These are phyloP conservation scores for Drosophila subpulchrella DNA, from an alignment of 1,140 invertebrate species.

Conservation along the genomic window DNA sequence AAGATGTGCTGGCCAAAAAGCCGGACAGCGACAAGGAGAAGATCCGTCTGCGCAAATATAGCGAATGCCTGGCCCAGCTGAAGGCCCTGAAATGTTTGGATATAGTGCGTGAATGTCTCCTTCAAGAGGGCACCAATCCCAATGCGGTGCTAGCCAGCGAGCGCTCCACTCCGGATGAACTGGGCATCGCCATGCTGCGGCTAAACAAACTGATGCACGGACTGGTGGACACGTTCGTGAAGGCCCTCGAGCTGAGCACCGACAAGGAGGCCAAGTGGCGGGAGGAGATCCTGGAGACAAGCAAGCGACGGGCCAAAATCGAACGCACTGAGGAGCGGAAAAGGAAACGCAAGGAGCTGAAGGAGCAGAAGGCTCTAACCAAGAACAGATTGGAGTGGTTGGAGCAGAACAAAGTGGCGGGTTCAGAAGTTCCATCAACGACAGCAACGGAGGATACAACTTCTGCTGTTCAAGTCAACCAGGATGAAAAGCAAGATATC, in stretches of 20 bases:
- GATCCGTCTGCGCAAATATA: slow-evolving; percentile 53
- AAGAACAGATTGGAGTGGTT: slow-evolving; percentile 73
- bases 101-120: slow-evolving; percentile 52
- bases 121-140: slow-evolving; percentile 57
- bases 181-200: slow-evolving; percentile 67
- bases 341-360: slow-evolving; percentile 58
- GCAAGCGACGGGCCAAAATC: slow-evolving; percentile 64
- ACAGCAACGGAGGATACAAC: background rate
- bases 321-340: slow-evolving; percentile 61
- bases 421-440: background rate
- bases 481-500: background rate
- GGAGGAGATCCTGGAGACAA: slow-evolving; percentile 64
- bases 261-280: slow-evolving; percentile 61
- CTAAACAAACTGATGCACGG: slow-evolving; percentile 69
- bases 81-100: slow-evolving; percentile 58
- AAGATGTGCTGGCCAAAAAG: slow-evolving; percentile 55
- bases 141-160: slow-evolving; percentile 68
- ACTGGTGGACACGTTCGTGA: slow-evolving; percentile 52
- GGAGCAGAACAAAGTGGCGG: slow-evolving; percentile 46
- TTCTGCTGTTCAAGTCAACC: background rate
- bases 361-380: slow-evolving; percentile 61
- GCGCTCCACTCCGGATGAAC: slow-evolving; percentile 68
- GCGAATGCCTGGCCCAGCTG: slow-evolving; percentile 55
- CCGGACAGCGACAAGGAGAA: slow-evolving; percentile 55
- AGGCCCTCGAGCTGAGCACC: slow-evolving; percentile 40